Conservation (phyloP, 2,113 vertebrate genomes). For the Melanostigma gelatinosum region DNA sequence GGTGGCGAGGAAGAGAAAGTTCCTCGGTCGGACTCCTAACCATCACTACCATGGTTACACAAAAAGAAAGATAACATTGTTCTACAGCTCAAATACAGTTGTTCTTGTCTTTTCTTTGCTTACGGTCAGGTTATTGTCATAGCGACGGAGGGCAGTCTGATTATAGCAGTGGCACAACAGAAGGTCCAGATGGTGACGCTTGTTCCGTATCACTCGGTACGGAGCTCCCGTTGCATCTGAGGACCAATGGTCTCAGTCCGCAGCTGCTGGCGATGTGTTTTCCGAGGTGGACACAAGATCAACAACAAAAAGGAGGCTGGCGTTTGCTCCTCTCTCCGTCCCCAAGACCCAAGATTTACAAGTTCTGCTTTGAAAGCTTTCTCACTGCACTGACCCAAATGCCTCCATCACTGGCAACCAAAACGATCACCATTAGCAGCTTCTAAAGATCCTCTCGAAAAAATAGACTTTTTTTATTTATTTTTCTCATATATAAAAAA, state of each 20-base stretch:
- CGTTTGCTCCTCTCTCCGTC: slow-evolving; percentile 16
- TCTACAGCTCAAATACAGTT: slow-evolving; percentile 48
- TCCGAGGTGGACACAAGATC: slow-evolving; percentile 37
- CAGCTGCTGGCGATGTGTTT: slow-evolving; percentile 46
- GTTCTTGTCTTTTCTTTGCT: slow-evolving; percentile 7
- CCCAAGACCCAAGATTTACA: slow-evolving; percentile 27
- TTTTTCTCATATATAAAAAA: slow-evolving; percentile 68
- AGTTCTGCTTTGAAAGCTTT: slow-evolving; percentile 48
- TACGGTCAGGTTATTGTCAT: slow-evolving; percentile 26
- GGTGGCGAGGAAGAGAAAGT: slow-evolving; percentile 8
- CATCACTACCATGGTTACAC: slow-evolving; percentile 49
- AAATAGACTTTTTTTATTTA: slow-evolving; percentile 52
- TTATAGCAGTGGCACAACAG: slow-evolving; percentile 31
- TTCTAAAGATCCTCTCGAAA: slow-evolving; percentile 78
- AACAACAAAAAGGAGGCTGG: slow-evolving; percentile 20
- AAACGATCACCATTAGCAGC: slow-evolving; percentile 82
- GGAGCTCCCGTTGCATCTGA: slow-evolving; percentile 52
- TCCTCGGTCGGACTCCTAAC: slow-evolving; percentile 44
- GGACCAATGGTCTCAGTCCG: slow-evolving; percentile 54
- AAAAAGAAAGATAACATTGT: slow-evolving; percentile 48
- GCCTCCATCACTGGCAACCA: slow-evolving; percentile 52
- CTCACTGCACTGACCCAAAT: slow-evolving; percentile 44
- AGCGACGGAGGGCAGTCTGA: slow-evolving; percentile 42
- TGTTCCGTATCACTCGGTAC: slow-evolving; percentile 45
- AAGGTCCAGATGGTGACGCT: slow-evolving; percentile 55